Percentiles rank a stretch among this genome's conserved stretches.
These are phyloP conservation scores for Imbricaverruca yamaguchii DNA, from an alignment of 2,888 invertebrate genomes.

Conservation along the genomic window DNA sequence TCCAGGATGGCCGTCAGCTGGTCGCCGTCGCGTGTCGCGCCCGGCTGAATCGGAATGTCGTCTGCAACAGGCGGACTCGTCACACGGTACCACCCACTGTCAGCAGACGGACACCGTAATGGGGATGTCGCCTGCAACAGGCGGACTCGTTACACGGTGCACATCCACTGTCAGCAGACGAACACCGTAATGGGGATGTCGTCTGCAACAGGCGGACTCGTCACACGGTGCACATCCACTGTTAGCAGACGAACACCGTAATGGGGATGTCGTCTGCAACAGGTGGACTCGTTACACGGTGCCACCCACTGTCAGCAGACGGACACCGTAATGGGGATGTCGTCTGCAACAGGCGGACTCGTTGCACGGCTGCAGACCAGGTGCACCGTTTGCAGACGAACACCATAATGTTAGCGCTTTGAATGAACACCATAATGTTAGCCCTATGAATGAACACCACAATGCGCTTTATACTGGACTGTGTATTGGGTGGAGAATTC, in stretches of 20 bases:
- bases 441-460: no score
- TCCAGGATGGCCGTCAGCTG: constrained; percentile 26
- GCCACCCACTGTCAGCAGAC: no score
- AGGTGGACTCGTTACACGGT: neutral
- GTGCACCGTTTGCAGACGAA: no score
- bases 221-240: no score
- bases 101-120: no score
- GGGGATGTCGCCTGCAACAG: constrained; percentile 71
- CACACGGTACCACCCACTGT: no score
- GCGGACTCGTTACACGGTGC: neutral
- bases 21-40: constrained; percentile 46
- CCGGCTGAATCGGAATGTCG: constrained; percentile 75
- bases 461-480: no score
- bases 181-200: constrained; percentile 64
- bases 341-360: constrained; percentile 53
- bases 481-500: no score
- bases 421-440: no score
- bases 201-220: constrained; percentile 49
- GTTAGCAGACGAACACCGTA: constrained; percentile 23
- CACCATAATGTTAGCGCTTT: constrained; percentile 50
- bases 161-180: no score
- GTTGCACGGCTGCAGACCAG: no score
- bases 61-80: constrained; percentile 49
- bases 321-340: constrained; percentile 54
- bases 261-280: constrained; percentile 79